phyloP scores from a whole-genome alignment of 2,888 invertebrate species.

The Volucella inanis region DNA sequence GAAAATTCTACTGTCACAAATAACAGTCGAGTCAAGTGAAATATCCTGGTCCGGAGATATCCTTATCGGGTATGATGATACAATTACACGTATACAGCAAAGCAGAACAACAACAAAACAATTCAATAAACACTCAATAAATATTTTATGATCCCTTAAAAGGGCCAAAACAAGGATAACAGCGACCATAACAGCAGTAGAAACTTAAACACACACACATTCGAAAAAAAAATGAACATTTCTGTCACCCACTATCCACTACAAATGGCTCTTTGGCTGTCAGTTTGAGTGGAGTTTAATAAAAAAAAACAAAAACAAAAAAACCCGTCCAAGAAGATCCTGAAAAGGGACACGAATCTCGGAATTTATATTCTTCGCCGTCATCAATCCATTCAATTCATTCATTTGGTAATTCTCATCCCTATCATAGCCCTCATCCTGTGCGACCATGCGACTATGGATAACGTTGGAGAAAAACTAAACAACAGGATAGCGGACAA shows the following conservation, averaged over 20 bases:
- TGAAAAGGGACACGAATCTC: constrained; percentile 48
- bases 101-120: constrained; percentile 54
- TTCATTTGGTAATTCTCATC: constrained; percentile 62
- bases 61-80: not conserved
- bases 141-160: constrained; percentile 79
- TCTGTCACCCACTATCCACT: not conserved
- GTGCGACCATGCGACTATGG: constrained; percentile 13
- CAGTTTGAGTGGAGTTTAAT: constrained; percentile 26
- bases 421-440: not conserved
- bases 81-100: not conserved
- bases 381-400: constrained; percentile 70
- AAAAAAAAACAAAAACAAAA: constrained; percentile 17
- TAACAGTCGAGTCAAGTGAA: constrained; percentile 4
- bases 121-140: constrained; percentile 83
- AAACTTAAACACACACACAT: constrained; percentile 5
- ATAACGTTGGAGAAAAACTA: constrained; percentile 30
- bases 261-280: not conserved
- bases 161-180: constrained; percentile 60
- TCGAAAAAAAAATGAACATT: constrained; percentile 40
- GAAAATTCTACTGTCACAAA: constrained; percentile 44
- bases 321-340: constrained; percentile 3
- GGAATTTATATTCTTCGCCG: constrained; percentile 54
- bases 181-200: constrained; percentile 17
- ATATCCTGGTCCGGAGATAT: not conserved
- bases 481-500: not conserved